Evolutionary conservation across 2,888 invertebrate genomes (phyloP), one percentile per base, ranked within the genome.

Genomic region (Acrobasis consociella): DNA sequence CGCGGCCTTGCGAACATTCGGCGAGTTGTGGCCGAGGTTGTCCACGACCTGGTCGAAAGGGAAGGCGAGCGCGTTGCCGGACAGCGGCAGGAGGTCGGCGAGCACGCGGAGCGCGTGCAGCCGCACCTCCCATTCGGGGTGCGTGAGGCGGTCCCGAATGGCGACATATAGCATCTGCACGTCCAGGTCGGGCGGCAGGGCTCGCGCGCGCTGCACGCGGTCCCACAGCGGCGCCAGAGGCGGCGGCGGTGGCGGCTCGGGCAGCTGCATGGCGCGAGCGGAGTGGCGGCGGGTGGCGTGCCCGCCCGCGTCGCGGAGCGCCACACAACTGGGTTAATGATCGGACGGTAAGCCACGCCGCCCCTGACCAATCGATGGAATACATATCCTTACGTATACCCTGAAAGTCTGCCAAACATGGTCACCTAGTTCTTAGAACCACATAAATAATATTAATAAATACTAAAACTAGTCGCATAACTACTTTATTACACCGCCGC

Each of bases 181-280:
- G 76, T 95, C 94, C 59, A 95, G 91, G 67, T 94, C 94, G 22
- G 94, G 94, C 50, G 97, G 97, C 62, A 97, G 93, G 62, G 95
- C 94, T 64, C 94, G 94, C 65, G 96, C 96, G 66, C 96, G 93
- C 55, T 96, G 94, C 72, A 97, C 95, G 78, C 96, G 94, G 86
- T 97, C 96, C 97, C 97, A 97, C 9, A 97, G 87, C 60, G 96
- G 95, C 55, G 96, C 96, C 65, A 97, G n/a, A n/a, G n/a, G 93
- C 64, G 91, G 92, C 70, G 91, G 91, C 74, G 89, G 91, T 82
- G 85, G 83, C 73, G 86, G 82, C 80, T 88, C 91, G 69, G 88
- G 90, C 77, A 89, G 83, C 84, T 91, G 92, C 92, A 91, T 91
- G 83, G 75, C 69, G 74, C 74, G 76, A 81, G 74, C 82, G 82